phyloP scores from a whole-genome alignment of 2,797 vertebrate genomes.

The Mormyrus proboscirostris region DNA sequence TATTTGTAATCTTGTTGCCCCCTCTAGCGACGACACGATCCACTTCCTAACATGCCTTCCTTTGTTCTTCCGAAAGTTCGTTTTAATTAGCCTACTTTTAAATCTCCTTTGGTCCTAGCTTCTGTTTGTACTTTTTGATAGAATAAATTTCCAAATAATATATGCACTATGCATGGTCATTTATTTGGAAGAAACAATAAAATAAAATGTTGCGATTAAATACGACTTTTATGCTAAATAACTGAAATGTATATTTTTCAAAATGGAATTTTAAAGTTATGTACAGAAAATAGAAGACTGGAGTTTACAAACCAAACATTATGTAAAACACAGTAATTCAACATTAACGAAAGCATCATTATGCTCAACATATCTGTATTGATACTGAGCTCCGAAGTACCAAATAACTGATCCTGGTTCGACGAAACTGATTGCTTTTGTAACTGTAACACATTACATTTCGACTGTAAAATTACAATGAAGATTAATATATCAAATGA shows the following conservation, averaged over 20 bases:
- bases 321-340: neutral
- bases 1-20: slow-evolving; percentile 52
- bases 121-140: neutral
- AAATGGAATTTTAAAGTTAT: neutral
- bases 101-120: neutral
- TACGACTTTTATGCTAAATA: neutral
- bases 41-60: slow-evolving; percentile 33
- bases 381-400: neutral
- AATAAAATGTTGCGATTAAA: neutral
- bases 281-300: neutral
- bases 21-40: slow-evolving; percentile 62
- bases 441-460: neutral
- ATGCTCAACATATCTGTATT: neutral
- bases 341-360: neutral
- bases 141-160: neutral
- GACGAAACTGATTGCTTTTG: neutral
- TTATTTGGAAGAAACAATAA: neutral
- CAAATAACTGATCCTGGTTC: neutral
- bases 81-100: slow-evolving; percentile 10
- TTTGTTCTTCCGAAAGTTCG: slow-evolving; percentile 51
- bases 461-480: neutral
- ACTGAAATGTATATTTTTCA: neutral
- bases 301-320: neutral
- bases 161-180: neutral
- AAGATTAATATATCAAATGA: neutral